Evolutionary conservation across 2,797 vertebrate genomes (phyloP).

Genomic region (Silurus lanzhouensis): DNA sequence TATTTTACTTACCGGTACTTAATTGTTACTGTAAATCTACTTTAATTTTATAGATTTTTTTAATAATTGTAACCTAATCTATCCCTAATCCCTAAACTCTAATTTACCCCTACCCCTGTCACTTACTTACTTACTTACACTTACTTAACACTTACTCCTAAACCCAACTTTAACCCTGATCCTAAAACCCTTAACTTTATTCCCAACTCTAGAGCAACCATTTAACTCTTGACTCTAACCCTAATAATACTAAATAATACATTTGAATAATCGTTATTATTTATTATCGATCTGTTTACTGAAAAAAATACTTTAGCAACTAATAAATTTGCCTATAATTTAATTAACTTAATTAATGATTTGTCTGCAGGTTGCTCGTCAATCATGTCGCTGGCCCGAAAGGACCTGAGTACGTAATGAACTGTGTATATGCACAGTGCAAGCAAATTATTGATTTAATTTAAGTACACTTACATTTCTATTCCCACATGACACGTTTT

Average conservation of each 20-base stretch:
- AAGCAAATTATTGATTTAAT: background rate
- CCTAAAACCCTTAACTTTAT: background rate
- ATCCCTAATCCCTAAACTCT: too few relatives aligned
- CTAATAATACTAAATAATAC: too few relatives aligned
- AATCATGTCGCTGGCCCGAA: background rate
- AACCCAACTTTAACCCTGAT: background rate
- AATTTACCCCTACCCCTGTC: background rate
- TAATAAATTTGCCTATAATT: background rate
- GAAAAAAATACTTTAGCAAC: background rate
- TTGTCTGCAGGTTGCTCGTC: constrained; percentile 4
- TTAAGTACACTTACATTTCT: background rate
- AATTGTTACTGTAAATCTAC: background rate
- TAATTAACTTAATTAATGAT: background rate
- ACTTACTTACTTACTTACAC: background rate
- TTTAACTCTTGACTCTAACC: too few relatives aligned
- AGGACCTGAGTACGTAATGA: constrained; percentile 20
- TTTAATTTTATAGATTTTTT: background rate
- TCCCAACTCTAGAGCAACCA: background rate
- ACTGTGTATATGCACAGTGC: background rate
- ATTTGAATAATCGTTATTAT: too few relatives aligned
- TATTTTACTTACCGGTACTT: background rate
- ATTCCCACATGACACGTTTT: background rate
- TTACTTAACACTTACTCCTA: background rate
- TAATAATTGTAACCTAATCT: background rate
- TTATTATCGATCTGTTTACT: background rate